These are phyloP conservation scores for Hemiprocne comata DNA, from an alignment of 2,113 vertebrate species.

Conservation along the genomic window DNA sequence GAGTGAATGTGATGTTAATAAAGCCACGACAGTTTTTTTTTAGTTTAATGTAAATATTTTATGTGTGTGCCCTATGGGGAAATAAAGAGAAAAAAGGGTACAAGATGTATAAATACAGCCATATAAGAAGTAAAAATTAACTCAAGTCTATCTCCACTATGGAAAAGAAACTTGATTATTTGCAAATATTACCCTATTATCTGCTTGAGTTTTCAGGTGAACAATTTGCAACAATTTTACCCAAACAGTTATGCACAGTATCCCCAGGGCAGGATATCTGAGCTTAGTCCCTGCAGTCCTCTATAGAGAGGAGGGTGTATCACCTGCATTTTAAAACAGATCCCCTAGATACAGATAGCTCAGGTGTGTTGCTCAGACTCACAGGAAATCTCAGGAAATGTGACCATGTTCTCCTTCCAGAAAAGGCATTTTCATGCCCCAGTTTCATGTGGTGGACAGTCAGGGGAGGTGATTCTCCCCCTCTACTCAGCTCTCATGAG, in stretches of 20 bases:
- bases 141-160: neutral
- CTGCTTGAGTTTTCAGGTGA: neutral
- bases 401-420: too few relatives aligned
- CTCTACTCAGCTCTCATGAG: too few relatives aligned
- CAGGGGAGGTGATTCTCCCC: too few relatives aligned
- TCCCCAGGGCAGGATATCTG: neutral
- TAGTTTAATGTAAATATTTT: constrained; percentile 14
- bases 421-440: too few relatives aligned
- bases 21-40: neutral
- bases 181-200: neutral
- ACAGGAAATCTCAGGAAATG: neutral
- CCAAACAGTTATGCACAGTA: neutral
- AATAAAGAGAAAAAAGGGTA: neutral
- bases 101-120: neutral
- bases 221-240: neutral
- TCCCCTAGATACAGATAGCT: neutral
- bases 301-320: neutral
- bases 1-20: constrained; percentile 31
- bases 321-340: neutral
- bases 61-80: neutral
- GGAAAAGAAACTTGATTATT: neutral
- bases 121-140: neutral
- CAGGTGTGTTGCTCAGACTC: neutral
- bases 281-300: neutral
- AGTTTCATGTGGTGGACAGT: too few relatives aligned